Conservation (phyloP, 2,797 vertebrate species). For the Esox masquinongy region DNA sequence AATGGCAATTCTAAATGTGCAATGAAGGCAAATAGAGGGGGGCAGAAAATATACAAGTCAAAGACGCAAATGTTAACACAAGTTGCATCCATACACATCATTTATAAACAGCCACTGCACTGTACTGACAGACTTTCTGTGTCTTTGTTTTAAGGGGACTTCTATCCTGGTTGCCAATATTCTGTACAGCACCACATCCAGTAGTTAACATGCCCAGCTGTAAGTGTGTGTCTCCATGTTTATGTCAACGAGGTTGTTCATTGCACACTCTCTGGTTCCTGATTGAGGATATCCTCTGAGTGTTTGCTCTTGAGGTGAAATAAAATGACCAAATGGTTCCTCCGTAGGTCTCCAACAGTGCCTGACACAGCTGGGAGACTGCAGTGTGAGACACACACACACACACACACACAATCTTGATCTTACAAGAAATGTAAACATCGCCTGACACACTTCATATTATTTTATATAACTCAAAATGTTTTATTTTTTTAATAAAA, state of each 20-base stretch:
- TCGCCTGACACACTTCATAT: background rate
- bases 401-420: slow-evolving; percentile 1
- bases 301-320: slow-evolving; percentile 73
- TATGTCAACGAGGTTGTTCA: slow-evolving; percentile 83
- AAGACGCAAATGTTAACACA: background rate
- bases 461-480: background rate
- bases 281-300: slow-evolving; percentile 86
- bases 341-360: slow-evolving; percentile 49
- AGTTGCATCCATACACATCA: background rate
- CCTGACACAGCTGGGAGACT: slow-evolving; percentile 51
- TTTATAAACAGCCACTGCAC: background rate
- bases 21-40: no score
- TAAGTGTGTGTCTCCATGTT: slow-evolving; percentile 65
- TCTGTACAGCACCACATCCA: slow-evolving; percentile 22
- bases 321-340: slow-evolving; percentile 72
- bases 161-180: slow-evolving; percentile 29
- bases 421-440: background rate
- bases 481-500: background rate
- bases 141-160: slow-evolving; percentile 11
- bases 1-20: no score
- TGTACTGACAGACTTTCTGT: background rate
- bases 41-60: no score
- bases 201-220: slow-evolving; percentile 79
- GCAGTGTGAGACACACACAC: slow-evolving; percentile 60
- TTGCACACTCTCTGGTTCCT: slow-evolving; percentile 70